Evolutionary conservation across 37 sponge, comb jelly and placozoan genomes (phyloP).

Genomic region (Chondrilla cf. caribensis): DNA sequence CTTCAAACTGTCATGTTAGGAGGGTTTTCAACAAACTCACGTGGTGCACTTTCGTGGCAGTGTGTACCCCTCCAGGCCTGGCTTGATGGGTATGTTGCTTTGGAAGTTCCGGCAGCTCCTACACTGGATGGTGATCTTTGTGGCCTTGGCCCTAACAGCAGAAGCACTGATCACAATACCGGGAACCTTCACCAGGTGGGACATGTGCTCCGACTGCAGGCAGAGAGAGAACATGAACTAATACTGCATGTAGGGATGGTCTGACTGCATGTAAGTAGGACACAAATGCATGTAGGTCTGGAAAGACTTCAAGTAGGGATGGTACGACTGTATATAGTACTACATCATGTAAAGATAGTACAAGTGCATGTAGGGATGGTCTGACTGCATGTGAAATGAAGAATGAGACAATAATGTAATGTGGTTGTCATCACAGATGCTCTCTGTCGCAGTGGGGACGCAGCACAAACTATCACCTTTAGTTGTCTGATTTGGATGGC

Average conservation of each 20-base stretch:
- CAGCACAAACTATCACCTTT: conserved; percentile 46
- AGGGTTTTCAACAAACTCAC: conserved; percentile 46
- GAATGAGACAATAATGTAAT: too few relatives aligned
- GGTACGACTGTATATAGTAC: too few relatives aligned
- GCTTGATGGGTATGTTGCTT: conserved; percentile 74
- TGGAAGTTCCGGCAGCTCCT: conserved; percentile 75
- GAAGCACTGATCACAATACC: conserved; percentile 96
- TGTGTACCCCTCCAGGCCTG: conserved; percentile 94
- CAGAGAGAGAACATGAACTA: neutral
- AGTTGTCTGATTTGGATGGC: conserved; percentile 85
- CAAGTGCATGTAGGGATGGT: too few relatives aligned
- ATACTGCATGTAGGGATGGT: neutral
- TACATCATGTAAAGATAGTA: too few relatives aligned
- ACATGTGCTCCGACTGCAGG: conserved; percentile 91
- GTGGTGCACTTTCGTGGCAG: conserved; percentile 86
- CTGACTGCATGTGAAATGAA: too few relatives aligned
- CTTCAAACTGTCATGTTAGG: too few relatives aligned
- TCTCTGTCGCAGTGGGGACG: too few relatives aligned
- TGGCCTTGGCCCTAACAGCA: conserved; percentile 90
- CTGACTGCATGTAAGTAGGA: neutral
- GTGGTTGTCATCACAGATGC: too few relatives aligned
- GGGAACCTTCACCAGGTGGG: conserved; percentile 91
- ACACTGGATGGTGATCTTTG: conserved; percentile 94
- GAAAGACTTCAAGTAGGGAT: too few relatives aligned
- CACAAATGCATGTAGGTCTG: neutral